Evolutionary conservation across 2,888 invertebrate species (phyloP).

Genomic region (Adelphocoris suturalis): DNA sequence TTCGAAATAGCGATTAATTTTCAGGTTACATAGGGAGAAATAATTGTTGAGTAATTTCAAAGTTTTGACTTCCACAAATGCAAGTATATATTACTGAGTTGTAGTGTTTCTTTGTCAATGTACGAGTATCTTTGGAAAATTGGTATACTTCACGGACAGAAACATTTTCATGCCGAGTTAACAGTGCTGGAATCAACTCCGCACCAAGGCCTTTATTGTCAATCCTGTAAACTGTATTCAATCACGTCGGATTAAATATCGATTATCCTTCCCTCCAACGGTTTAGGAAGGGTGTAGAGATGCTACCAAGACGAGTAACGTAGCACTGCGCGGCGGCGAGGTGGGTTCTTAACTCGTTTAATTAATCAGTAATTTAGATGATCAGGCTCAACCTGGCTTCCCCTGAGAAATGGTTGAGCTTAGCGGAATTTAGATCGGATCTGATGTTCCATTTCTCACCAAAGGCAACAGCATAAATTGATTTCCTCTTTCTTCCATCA

Average conservation of each 20-base stretch:
- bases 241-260: conserved; percentile 64
- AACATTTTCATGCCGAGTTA: not conserved
- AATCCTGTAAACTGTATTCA: conserved; percentile 60
- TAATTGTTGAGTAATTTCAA: no score
- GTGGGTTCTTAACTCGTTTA: conserved; percentile 69
- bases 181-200: not conserved
- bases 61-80: no score
- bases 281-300: conserved; percentile 12
- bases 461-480: not conserved
- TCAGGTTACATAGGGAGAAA: no score
- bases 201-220: not conserved
- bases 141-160: not conserved
- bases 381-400: conserved; percentile 67
- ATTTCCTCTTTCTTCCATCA: not conserved
- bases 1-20: no score
- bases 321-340: conserved; percentile 35
- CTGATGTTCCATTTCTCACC: conserved; percentile 59
- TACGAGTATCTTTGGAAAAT: no score
- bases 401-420: conserved; percentile 68
- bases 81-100: no score
- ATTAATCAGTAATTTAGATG: conserved; percentile 69
- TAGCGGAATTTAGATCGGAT: conserved; percentile 57
- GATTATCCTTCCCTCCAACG: conserved; percentile 40
- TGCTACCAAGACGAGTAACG: not conserved
- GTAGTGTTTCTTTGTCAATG: no score